phyloP scores from a whole-genome alignment of 2,113 vertebrate species.

The Forbesichthys papilliferus region DNA sequence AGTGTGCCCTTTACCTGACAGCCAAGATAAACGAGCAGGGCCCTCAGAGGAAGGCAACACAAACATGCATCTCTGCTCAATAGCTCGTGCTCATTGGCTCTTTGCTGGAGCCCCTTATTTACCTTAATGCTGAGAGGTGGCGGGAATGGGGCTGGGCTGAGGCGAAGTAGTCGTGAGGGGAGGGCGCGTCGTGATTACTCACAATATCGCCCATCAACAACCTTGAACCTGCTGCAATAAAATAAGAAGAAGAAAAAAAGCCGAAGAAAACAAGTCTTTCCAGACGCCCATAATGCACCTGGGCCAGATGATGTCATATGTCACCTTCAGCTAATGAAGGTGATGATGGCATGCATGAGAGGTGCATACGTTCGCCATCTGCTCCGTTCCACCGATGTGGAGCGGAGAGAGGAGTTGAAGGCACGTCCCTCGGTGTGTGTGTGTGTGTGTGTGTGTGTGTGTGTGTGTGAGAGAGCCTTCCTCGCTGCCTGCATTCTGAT shows the following conservation, averaged over 20 bases:
- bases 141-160: constrained; percentile 38
- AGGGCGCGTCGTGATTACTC: constrained; percentile 49
- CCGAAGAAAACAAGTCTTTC: constrained; percentile 54
- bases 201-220: constrained; percentile 59
- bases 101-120: constrained; percentile 73
- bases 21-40: constrained; percentile 76
- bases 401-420: constrained; percentile 47
- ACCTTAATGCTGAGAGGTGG: constrained; percentile 66
- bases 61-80: constrained; percentile 76
- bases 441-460: too few relatives aligned
- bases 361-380: constrained; percentile 72
- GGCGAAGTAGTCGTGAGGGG: constrained; percentile 23
- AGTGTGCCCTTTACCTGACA: constrained; percentile 76
- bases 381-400: constrained; percentile 58
- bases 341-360: constrained; percentile 72
- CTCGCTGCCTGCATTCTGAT: background rate
- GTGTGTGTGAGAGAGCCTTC: background rate
- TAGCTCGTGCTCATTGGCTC: constrained; percentile 70
- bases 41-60: constrained; percentile 68
- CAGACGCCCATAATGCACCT: constrained; percentile 41
- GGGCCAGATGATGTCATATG: constrained; percentile 71
- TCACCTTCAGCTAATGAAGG: constrained; percentile 78
- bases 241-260: constrained; percentile 32
- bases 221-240: constrained; percentile 60
- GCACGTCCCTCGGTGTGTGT: constrained; percentile 17